These are phyloP conservation scores for Gopherus evgoodei DNA, from an alignment of 2,113 vertebrate genomes.

Conservation along the genomic window DNA sequence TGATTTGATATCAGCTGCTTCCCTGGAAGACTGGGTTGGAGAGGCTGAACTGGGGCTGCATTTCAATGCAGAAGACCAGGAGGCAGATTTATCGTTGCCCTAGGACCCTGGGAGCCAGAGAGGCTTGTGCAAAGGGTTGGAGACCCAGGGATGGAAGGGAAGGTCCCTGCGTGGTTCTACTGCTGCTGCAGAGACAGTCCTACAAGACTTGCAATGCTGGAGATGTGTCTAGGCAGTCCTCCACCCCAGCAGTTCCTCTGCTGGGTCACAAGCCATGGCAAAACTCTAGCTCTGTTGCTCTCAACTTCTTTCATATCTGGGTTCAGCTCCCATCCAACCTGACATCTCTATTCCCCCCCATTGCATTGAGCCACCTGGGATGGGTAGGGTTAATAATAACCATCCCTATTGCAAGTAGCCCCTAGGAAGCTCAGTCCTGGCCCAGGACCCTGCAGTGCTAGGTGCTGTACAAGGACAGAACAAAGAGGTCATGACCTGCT, in stretches of 20 bases:
- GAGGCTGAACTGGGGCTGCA: neutral
- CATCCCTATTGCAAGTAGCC: no score
- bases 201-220: accelerated
- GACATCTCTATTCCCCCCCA: neutral
- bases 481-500: no score
- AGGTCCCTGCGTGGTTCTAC: accelerated
- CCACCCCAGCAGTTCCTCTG: neutral
- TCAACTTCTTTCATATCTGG: neutral
- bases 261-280: neutral
- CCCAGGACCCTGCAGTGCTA: neutral
- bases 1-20: neutral
- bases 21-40: neutral
- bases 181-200: neutral
- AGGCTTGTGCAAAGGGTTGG: neutral
- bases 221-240: neutral
- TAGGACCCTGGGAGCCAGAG: neutral
- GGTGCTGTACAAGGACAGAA: neutral
- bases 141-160: neutral
- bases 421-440: neutral
- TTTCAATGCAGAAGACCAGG: neutral
- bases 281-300: neutral
- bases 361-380: neutral
- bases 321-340: neutral
- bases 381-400: no score
- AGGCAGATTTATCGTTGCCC: neutral